Base-by-base conservation (phyloP, 2,888 invertebrate species). In the Branchinecta sandiegonensis region DNA sequence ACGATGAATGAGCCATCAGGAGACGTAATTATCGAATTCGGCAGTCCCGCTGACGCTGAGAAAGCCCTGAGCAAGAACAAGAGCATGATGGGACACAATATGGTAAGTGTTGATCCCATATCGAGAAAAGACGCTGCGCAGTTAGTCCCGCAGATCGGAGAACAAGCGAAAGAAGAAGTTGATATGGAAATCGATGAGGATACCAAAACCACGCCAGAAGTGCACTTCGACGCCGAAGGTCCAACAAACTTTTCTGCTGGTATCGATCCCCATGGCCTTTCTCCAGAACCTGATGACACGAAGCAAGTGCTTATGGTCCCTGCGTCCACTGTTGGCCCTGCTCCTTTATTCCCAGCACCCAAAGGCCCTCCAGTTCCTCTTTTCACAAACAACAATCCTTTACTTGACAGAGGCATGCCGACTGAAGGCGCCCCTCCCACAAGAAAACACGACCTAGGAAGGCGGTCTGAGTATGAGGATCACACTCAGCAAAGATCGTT, bases 11-110 rank as follows among this genome's bases (percentile, higher is more conserved):
- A 85, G 75, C 88, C 88, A 0, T 84, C 86, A 0, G 93, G 94
- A 0, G 88, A 90, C 75, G 90, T 91, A 66, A 91, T 89, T 77
- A 89, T 93, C 74, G 93, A 94, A 76, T 94, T 95, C 76, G 80
- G 82, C 14, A 83, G 82, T 46, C 74, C 80, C 1, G 84, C 84
- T 65, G 90, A 92, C 75, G 89, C 90, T 3, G 80, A 84, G 37
- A 79, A 83, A 71, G 90, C 89, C 0, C 78, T 84, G 0, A 79
- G 82, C 10, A 89, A 88, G 76, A 84, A 90, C 71, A 76, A 77
- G 8, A 74, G 74, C 47, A 71, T 74, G 66, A 75, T 80, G 70
- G 78, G 77, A 5, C 74, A 74, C 14, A 71, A 71, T 8, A 71
- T 72, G 47, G 72, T 74, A 17, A 70, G 71, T 11, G 73, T 73